Evolutionary conservation across 2,797 vertebrate species (phyloP), one percentile per base, ranked within the genome.

Genomic region (Chloroceryle amazona): DNA sequence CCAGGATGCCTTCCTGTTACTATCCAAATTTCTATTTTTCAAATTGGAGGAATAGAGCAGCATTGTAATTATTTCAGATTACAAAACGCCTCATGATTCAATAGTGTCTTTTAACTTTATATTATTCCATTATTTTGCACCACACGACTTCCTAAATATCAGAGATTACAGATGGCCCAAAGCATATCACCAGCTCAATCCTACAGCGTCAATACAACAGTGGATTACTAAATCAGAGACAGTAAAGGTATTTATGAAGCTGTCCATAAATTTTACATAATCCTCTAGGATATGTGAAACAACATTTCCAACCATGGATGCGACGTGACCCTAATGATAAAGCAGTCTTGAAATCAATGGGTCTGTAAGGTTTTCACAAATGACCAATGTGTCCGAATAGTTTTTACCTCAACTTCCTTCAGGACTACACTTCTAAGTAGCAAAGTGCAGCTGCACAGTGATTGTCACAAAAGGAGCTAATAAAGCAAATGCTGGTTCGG

Each of bases 281-380:
- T 7, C 7, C 21, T 79, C 52, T 25, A 42, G 13, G 20, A 33
- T 61, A 54, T 0, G 1, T 2, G 35, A 60, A 82, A 51, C 46
- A 79, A 51, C 46, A 79, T 47, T 62, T 74, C 17, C 44, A 78
- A 2, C 26, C 15, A 19, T 0, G 9, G 35, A 25, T n/a, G 39
- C 0, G 4, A 25, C 37, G 20, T 4, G 11, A 25, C 18, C 14
- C 31, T 10, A 1, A 47, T 54, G 33, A 49, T 29, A 81, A 71
- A 67, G 25, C 20, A 61, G 3, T 9, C 42, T 76, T 35, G 58
- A 71, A 70, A 42, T 46, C 55, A 70, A n/a, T 3, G 33, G 28
- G 6, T 55, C 49, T 54, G 26, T 37, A 67, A 61, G 31, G 6
- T 54, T 78, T 78, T 39, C 37, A 79, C 39, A 63, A 25, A 55